A percentile compares a stretch with the other conserved stretches of the same genome.
phyloP scores from a whole-genome alignment of 2,113 vertebrate genomes.

The Chaetodon trifascialis region DNA sequence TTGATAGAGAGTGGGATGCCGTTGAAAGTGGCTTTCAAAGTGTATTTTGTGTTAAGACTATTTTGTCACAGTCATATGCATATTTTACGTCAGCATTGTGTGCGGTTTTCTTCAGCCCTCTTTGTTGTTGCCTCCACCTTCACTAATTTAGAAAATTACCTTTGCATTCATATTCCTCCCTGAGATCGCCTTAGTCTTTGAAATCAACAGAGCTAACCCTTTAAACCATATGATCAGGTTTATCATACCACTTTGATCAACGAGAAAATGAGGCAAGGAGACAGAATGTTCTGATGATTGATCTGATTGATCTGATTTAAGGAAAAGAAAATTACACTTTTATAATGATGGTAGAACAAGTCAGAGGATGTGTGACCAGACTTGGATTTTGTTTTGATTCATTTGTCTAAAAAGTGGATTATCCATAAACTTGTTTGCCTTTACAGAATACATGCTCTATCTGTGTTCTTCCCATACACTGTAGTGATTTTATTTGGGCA shows the following conservation, averaged over 20 bases:
- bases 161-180: neutral
- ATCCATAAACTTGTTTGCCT: neutral
- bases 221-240: neutral
- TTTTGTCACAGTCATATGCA: too few relatives aligned
- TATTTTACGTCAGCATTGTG: too few relatives aligned
- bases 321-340: neutral
- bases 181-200: neutral
- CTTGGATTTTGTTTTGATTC: neutral
- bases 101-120: too few relatives aligned
- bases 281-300: neutral
- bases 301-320: too few relatives aligned
- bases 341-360: neutral
- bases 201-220: neutral
- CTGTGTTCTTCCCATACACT: neutral
- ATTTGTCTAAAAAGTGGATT: neutral
- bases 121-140: too few relatives aligned
- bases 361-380: constrained; percentile 19
- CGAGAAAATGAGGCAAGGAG: neutral
- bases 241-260: neutral
- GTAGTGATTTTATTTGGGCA: neutral
- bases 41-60: too few relatives aligned
- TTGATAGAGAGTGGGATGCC: too few relatives aligned
- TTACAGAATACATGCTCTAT: neutral
- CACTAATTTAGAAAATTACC: too few relatives aligned
- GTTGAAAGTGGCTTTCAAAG: too few relatives aligned